phyloP scores from a whole-genome alignment of 1,140 invertebrate species.

The Chironomus striatipennis region DNA sequence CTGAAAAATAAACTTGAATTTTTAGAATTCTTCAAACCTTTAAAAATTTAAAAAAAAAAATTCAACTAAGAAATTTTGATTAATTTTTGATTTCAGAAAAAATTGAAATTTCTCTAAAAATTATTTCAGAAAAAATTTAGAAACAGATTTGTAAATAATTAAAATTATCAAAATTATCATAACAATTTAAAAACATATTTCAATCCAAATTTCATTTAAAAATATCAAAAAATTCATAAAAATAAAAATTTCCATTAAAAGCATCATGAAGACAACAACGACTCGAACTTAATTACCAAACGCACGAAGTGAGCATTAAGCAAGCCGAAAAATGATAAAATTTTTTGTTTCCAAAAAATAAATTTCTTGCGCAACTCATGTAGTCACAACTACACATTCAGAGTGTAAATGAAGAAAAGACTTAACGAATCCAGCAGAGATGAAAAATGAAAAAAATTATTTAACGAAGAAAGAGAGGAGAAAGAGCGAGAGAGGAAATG shows the following conservation, averaged over 20 bases:
- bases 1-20: background rate
- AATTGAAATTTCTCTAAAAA: background rate
- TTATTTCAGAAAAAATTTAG: no score
- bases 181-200: no score
- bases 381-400: background rate
- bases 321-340: background rate
- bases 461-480: slow-evolving; percentile 17
- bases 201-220: no score
- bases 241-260: no score
- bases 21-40: background rate
- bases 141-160: no score
- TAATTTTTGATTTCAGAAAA: background rate
- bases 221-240: no score
- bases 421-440: no score
- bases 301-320: no score
- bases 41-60: background rate
- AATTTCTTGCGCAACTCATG: slow-evolving; percentile 4
- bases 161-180: no score
- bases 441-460: no score
- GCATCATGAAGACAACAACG: no score
- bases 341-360: background rate
- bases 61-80: background rate
- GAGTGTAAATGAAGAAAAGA: background rate
- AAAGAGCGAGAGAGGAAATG: background rate
- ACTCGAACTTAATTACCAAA: no score